phyloP scores from a whole-genome alignment of 2,888 invertebrate genomes.

The Ypsolopha scabrella region DNA sequence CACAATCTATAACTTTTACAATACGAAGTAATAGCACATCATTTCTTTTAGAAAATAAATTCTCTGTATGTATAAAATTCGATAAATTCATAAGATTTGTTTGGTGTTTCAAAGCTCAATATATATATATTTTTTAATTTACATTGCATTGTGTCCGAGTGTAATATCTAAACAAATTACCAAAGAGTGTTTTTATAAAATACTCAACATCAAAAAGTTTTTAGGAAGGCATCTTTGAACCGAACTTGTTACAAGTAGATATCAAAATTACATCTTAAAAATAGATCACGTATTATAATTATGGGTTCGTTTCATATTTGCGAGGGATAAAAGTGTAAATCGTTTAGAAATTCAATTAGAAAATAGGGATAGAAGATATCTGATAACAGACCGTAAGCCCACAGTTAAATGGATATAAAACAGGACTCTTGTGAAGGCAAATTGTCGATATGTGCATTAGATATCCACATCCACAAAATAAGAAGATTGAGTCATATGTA shows the following conservation, averaged over 20 bases:
- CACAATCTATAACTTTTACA: conserved; percentile 11
- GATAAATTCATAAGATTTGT: conserved; percentile 55
- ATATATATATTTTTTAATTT: neutral
- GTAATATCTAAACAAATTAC: neutral
- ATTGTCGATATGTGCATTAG: neutral
- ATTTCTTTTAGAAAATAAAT: neutral
- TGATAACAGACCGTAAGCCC: neutral
- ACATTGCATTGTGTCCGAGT: neutral
- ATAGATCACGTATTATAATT: too few species aligned
- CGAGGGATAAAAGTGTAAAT: too few species aligned
- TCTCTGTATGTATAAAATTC: conserved; percentile 33
- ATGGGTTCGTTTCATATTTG: too few species aligned
- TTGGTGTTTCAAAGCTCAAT: conserved; percentile 52
- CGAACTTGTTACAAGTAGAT: too few species aligned
- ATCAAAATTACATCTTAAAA: too few species aligned
- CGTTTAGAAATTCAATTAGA: too few species aligned
- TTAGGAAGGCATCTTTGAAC: neutral
- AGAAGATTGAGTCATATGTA: neutral
- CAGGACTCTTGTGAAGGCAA: neutral
- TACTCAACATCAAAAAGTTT: neutral
- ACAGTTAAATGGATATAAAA: neutral
- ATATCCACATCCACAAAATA: neutral
- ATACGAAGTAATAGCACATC: neutral
- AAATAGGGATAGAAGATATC: too few species aligned
- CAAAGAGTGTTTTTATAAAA: neutral